Evolutionary conservation across 2,113 vertebrate species (phyloP), one percentile per base, ranked within the genome.

Genomic region (Chauna torquata): DNA sequence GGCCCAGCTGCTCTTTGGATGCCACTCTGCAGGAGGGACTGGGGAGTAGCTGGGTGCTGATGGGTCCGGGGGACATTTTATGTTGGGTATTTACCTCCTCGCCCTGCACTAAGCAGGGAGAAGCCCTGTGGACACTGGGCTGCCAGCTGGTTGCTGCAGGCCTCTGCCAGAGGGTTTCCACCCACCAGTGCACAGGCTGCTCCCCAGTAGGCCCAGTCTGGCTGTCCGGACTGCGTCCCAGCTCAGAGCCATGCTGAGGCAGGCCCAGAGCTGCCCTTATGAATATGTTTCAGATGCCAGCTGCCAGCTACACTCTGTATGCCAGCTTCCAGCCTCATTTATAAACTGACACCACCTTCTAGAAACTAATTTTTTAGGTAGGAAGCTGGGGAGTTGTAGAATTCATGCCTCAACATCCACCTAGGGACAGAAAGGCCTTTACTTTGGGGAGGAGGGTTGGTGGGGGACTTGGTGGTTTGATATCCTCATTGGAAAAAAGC

Each of bases 351-450:
- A 2, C 27, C 16, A 2, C 57, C 12, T 69, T 80, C 50, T 49
- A 52, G 47, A 74, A 69, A 91, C 6, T 25, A 6, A 16, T 32
- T 96, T 49, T 61, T 80, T 79, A 40, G 27, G 9, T 52, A 44
- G 52, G 16, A 86, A 50, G 59, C 4, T 8, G 23, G 28, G 19
- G 24, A 74, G 4, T 18, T 86, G 25, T 24, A 28, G 36, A 58
- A 65, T 81, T 88, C 11, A 45, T 27, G 47, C 5, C 12, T 79
- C 47, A 10, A 0, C 32, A 24, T 22, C 11, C 0, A 0, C 36
- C 18, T 12, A 36, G 24, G 6, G 5, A 45, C 6, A 40, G n/a
- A 45, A 22, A 44, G 18, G 1, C 4, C 8, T 57, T 71, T 55
- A n/a, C 23, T 69, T 70, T 59, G 14, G 34, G 20, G 4, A 81